These are phyloP conservation scores for Teinopalpus imperialis DNA, from an alignment of 2,888 invertebrate species.

Conservation along the genomic window DNA sequence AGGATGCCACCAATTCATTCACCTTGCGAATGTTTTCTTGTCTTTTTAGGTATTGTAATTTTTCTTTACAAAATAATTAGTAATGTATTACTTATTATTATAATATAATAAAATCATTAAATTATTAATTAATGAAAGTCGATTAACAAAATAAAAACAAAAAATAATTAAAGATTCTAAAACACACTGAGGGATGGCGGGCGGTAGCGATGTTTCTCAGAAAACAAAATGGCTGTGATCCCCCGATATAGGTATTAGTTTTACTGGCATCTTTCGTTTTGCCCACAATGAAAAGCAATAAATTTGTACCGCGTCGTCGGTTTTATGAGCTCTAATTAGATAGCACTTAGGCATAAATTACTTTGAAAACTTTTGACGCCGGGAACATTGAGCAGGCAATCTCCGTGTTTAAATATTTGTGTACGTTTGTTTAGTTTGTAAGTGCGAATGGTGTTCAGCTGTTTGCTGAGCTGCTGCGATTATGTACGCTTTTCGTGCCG, in stretches of 20 bases:
- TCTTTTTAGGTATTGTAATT: no score
- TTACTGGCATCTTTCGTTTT: conserved; percentile 58
- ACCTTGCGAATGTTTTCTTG: conserved; percentile 18
- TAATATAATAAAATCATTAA: no score
- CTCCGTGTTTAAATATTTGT: conserved; percentile 74
- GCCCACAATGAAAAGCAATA: conserved; percentile 41
- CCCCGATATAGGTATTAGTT: conserved; percentile 66
- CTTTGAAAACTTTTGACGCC: conserved; percentile 43
- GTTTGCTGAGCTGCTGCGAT: conserved; percentile 74
- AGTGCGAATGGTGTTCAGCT: conserved; percentile 80
- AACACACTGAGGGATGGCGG: no score
- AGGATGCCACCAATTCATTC: conserved; percentile 52
- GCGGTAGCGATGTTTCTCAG: conserved; percentile 56
- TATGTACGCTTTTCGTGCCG: conserved; percentile 54
- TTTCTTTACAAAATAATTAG: no score
- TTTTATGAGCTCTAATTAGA: conserved; percentile 47
- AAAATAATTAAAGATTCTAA: no score
- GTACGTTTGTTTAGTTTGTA: conserved; percentile 76
- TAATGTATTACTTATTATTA: no score
- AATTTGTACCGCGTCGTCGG: conserved; percentile 31
- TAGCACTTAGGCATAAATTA: conserved; percentile 51
- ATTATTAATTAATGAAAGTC: no score
- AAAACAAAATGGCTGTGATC: conserved; percentile 68
- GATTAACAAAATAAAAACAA: no score
- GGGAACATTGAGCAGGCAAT: conserved; percentile 61